Percentiles rank a stretch among this genome's conserved stretches.
These are phyloP conservation scores for Lota lota DNA, from an alignment of 2,113 vertebrate genomes.

Conservation along the genomic window DNA sequence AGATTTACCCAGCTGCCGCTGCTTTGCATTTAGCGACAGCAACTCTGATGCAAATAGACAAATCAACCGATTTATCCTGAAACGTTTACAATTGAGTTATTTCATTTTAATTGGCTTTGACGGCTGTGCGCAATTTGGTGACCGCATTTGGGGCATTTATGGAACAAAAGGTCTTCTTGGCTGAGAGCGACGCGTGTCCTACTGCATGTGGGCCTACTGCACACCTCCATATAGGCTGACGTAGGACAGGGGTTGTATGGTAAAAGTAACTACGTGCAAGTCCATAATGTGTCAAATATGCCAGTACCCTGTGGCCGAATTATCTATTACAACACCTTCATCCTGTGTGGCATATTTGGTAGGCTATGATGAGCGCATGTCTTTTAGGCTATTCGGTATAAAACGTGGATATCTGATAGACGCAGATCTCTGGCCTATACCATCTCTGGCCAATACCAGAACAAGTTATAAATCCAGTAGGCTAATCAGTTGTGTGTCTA, in stretches of 20 bases:
- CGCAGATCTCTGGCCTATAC: neutral
- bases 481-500: neutral
- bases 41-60: too few species aligned
- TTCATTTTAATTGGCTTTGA: slow-evolving; percentile 9
- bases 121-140: slow-evolving; percentile 48
- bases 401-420: too few species aligned
- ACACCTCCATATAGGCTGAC: slow-evolving; percentile 6
- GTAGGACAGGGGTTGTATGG: neutral
- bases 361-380: neutral
- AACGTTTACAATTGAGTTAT: neutral
- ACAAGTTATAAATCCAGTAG: neutral
- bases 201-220: slow-evolving; percentile 7
- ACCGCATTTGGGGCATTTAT: slow-evolving; percentile 56
- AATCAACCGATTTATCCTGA: too few species aligned
- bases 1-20: neutral
- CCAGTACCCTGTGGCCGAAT: neutral
- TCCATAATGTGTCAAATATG: neutral
- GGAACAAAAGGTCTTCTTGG: slow-evolving; percentile 64
- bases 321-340: neutral
- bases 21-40: neutral
- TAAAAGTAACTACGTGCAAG: neutral
- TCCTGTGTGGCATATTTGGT: neutral
- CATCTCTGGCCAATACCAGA: slow-evolving; percentile 34
- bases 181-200: slow-evolving; percentile 46
- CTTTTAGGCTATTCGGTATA: neutral